These are phyloP conservation scores for Panurus biarmicus DNA, from an alignment of 2,113 vertebrate genomes.

Conservation along the genomic window DNA sequence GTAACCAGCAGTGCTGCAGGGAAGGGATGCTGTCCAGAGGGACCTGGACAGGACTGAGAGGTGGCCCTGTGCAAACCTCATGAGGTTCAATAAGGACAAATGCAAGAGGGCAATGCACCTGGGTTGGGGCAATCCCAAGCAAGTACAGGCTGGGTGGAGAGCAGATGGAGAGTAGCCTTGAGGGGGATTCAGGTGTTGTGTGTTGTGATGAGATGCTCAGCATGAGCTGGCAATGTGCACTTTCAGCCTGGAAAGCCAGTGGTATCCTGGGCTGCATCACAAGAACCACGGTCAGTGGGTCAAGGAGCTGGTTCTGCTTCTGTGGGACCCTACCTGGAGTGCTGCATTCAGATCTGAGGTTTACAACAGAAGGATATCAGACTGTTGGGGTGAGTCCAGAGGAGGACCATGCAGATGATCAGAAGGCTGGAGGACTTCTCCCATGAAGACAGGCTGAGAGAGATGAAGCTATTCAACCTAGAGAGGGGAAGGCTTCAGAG, in stretches of 20 bases:
- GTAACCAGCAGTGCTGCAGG: neutral
- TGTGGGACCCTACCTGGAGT: neutral
- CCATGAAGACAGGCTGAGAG: neutral
- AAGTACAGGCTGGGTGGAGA: neutral
- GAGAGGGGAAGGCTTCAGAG: neutral
- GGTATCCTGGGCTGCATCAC: neutral
- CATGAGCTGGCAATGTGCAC: neutral
- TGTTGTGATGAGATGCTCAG: neutral
- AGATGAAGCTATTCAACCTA: neutral
- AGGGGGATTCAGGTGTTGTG: neutral
- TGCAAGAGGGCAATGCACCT: neutral
- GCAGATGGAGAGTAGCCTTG: fast-evolving
- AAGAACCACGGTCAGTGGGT: neutral
- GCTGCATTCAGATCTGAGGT: neutral
- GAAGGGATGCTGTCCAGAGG: neutral
- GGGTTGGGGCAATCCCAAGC: fast-evolving
- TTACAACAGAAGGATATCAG: neutral
- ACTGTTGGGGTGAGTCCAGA: neutral
- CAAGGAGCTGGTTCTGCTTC: neutral
- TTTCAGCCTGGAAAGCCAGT: neutral
- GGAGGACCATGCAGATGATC: neutral
- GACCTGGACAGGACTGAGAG: neutral
- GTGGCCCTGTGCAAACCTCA: neutral
- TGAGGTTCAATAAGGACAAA: neutral
- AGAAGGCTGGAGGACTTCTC: neutral